phyloP scores from a whole-genome alignment of 2,888 invertebrate genomes.

The Blomia tropicalis region DNA sequence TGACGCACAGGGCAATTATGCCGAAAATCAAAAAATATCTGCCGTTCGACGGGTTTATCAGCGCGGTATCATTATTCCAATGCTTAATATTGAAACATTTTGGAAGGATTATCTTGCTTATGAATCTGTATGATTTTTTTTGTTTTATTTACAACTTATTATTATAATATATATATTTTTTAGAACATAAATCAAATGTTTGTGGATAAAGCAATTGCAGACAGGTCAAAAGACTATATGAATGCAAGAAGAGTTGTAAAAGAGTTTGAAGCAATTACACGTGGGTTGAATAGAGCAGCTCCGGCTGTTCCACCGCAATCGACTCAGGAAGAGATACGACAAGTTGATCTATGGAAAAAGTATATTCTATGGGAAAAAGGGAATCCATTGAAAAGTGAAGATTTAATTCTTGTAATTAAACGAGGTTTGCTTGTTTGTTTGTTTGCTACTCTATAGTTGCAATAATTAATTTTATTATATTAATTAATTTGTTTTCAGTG shows the following conservation, averaged over 20 bases:
- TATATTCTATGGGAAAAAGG: slow-evolving; percentile 93
- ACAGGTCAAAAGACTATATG: slow-evolving; percentile 90
- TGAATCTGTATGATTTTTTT: slow-evolving; percentile 43
- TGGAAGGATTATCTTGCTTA: slow-evolving; percentile 90
- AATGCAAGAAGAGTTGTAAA: slow-evolving; percentile 89
- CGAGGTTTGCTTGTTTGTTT: slow-evolving; percentile 39
- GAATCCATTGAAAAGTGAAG: slow-evolving; percentile 89
- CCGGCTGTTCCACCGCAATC: slow-evolving; percentile 81
- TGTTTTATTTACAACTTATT: slow-evolving; percentile 29
- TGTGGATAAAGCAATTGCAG: slow-evolving; percentile 94
- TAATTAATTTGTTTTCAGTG: slow-evolving; percentile 40
- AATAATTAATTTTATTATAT: not conserved
- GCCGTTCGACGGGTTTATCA: slow-evolving; percentile 95
- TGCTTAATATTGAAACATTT: slow-evolving; percentile 86
- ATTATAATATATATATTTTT: slow-evolving; percentile 24
- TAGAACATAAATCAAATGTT: slow-evolving; percentile 72
- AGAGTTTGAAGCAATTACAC: slow-evolving; percentile 80
- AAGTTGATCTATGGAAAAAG: slow-evolving; percentile 92
- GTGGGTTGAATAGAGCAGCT: slow-evolving; percentile 83
- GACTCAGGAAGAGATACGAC: slow-evolving; percentile 32
- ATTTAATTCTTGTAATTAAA: slow-evolving; percentile 76
- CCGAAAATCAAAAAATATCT: slow-evolving; percentile 97
- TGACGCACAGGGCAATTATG: slow-evolving; percentile 94
- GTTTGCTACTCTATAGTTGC: not conserved
- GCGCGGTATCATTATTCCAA: slow-evolving; percentile 83